Evolutionary conservation across 2,888 invertebrate genomes (phyloP).

Genomic region (Scaptomyza flava): DNA sequence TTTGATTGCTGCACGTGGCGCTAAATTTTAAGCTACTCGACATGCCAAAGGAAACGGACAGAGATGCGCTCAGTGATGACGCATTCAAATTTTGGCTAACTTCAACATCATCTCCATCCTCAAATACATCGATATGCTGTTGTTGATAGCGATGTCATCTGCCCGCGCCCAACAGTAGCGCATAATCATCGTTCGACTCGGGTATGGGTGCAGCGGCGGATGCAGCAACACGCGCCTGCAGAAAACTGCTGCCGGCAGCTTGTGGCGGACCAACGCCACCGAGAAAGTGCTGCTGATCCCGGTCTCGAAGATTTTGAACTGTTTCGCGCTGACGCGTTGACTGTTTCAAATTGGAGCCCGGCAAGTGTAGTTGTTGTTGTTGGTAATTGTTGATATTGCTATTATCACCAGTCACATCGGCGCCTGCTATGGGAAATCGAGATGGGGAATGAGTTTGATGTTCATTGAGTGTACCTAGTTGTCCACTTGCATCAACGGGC

Average conservation of each 20-base stretch:
- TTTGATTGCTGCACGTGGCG: slow-evolving; percentile 74
- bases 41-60: slow-evolving; percentile 78
- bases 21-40: slow-evolving; percentile 80
- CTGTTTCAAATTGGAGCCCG: slow-evolving; percentile 55
- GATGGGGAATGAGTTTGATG: slow-evolving; percentile 61
- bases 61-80: slow-evolving; percentile 76
- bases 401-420: slow-evolving; percentile 43
- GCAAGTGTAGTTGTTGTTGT: slow-evolving; percentile 77
- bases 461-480: slow-evolving; percentile 53
- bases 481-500: slow-evolving; percentile 55
- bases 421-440: slow-evolving; percentile 72
- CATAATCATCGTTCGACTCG: slow-evolving; percentile 80
- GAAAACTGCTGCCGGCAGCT: slow-evolving; percentile 68
- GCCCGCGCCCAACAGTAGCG: slow-evolving; percentile 75
- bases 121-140: slow-evolving; percentile 55
- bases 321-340: slow-evolving; percentile 69
- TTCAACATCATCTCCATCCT: slow-evolving; percentile 67
- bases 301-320: slow-evolving; percentile 65
- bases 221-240: slow-evolving; percentile 69
- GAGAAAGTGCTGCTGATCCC: slow-evolving; percentile 61
- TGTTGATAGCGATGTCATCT: slow-evolving; percentile 81
- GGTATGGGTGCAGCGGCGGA: slow-evolving; percentile 75
- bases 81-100: slow-evolving; percentile 76
- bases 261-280: slow-evolving; percentile 64
- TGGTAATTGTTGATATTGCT: slow-evolving; percentile 74